These are phyloP conservation scores for Martes martes DNA, from an alignment of 2,113 vertebrate species.

Conservation along the genomic window DNA sequence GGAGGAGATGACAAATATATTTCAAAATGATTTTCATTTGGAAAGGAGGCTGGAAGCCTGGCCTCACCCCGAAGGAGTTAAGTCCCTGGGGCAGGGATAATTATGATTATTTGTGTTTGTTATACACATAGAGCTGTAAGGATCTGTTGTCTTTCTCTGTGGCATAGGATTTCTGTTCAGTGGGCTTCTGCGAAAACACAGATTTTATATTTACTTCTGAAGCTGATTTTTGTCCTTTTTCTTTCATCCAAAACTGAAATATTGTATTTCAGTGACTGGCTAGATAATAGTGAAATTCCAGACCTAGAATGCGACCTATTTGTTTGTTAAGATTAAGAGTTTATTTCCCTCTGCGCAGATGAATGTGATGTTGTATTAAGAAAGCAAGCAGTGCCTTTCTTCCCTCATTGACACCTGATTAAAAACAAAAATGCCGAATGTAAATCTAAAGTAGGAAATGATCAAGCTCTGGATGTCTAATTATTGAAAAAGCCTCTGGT, in stretches of 20 bases:
- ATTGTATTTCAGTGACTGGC: neutral
- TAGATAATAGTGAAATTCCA: constrained; percentile 22
- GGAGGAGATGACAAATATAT: neutral
- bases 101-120: constrained; percentile 53
- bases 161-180: constrained; percentile 26
- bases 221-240: neutral
- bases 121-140: neutral
- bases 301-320: neutral
- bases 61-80: constrained; percentile 19
- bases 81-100: constrained; percentile 42
- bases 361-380: neutral
- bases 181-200: constrained; percentile 11
- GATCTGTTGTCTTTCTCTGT: constrained; percentile 38
- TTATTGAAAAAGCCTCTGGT: neutral
- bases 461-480: neutral
- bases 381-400: neutral
- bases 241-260: neutral
- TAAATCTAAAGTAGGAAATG: constrained; percentile 1
- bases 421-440: neutral
- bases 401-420: neutral
- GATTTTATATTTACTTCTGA: constrained; percentile 17
- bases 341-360: neutral
- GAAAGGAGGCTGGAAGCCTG: constrained; percentile 18
- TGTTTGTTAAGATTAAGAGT: neutral
- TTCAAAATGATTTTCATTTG: constrained; percentile 28